These are phyloP conservation scores for Allolobophora icterica DNA, from an alignment of 2,888 invertebrate genomes.

Conservation along the genomic window DNA sequence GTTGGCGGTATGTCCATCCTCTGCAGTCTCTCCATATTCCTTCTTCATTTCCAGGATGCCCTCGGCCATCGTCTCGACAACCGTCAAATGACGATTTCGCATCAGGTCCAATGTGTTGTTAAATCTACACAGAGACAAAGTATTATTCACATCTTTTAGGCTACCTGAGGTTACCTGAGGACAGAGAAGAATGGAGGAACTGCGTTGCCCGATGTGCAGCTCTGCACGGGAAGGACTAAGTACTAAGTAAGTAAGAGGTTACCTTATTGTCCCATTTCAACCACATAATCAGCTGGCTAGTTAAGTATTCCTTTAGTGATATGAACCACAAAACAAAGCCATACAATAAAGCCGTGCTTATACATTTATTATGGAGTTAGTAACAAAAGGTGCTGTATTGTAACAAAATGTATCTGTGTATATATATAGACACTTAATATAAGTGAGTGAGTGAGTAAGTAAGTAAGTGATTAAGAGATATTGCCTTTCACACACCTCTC, in stretches of 20 bases:
- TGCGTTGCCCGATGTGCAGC: no score
- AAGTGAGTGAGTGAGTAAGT: no score
- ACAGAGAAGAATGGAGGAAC: no score
- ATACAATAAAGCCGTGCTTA: background rate
- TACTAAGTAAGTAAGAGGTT: no score
- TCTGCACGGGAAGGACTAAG: no score
- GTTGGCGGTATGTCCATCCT: slow-evolving; percentile 67
- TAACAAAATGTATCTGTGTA: background rate
- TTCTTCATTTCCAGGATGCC: slow-evolving; percentile 92
- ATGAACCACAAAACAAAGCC: background rate
- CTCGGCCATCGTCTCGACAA: slow-evolving; percentile 97
- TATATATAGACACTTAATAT: no score
- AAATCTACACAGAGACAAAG: slow-evolving; percentile 72
- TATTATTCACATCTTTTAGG: background rate
- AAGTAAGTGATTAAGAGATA: background rate
- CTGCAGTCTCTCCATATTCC: background rate
- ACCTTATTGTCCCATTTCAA: background rate
- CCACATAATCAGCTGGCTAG: background rate
- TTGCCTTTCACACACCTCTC: background rate
- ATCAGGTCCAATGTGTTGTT: slow-evolving; percentile 86
- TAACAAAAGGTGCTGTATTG: background rate
- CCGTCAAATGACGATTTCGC: slow-evolving; percentile 91
- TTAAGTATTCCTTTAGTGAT: background rate
- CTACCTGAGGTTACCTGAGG: background rate
- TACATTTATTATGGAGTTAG: background rate